These are phyloP conservation scores for Microcebus jonahi DNA, from an alignment of 2,113 vertebrate genomes.

Conservation along the genomic window DNA sequence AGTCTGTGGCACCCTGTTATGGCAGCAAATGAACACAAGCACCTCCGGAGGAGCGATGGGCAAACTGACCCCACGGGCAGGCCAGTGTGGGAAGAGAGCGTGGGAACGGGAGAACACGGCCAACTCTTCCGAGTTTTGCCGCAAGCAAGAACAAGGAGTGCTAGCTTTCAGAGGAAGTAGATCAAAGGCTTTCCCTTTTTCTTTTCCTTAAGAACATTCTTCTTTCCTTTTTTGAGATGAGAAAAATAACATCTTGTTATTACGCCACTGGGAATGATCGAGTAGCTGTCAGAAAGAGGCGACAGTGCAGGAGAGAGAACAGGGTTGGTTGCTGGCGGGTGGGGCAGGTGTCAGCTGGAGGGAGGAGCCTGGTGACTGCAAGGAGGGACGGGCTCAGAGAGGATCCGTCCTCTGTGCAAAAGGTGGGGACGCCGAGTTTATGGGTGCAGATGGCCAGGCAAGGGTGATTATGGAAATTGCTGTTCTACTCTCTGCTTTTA, in stretches of 20 bases:
- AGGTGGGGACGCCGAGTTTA: not conserved
- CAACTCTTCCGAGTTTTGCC: not conserved
- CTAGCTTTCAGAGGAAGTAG: not conserved
- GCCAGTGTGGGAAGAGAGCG: not conserved
- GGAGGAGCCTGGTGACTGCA: not conserved
- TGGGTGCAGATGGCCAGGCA: not conserved
- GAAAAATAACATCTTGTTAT: not conserved
- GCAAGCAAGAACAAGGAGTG: not conserved
- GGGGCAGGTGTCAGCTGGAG: rapidly evolving
- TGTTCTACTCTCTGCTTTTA: not conserved
- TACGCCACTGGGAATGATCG: not conserved
- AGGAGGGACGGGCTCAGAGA: not conserved
- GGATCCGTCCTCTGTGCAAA: not conserved
- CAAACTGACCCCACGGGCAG: rapidly evolving
- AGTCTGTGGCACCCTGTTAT: not conserved
- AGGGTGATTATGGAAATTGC: not conserved
- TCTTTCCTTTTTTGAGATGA: not conserved
- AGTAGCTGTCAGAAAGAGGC: not conserved
- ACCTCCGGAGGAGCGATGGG: not conserved
- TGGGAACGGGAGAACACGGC: rapidly evolving
- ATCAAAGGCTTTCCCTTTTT: not conserved
- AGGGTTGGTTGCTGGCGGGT: not conserved
- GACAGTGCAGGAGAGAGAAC: not conserved
- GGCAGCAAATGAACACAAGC: not conserved
- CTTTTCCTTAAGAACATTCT: not conserved